These are phyloP conservation scores for Coptodon rendalli DNA, from an alignment of 2,113 vertebrate species.

Conservation along the genomic window DNA sequence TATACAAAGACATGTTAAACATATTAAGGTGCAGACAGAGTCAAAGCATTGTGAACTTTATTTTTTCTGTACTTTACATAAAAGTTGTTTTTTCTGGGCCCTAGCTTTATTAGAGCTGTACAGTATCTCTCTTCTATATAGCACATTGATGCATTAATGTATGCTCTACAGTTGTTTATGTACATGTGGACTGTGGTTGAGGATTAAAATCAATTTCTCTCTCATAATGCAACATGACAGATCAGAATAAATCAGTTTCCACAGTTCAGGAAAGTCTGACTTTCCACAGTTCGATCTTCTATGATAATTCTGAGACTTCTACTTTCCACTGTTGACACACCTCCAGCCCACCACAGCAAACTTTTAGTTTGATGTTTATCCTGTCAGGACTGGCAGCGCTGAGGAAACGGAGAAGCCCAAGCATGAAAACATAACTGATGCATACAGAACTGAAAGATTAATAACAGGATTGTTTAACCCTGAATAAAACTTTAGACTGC, in stretches of 20 bases:
- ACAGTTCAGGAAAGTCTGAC: background rate
- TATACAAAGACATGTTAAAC: background rate
- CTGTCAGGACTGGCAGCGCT: background rate
- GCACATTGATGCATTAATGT: background rate
- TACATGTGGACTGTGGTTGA: constrained; percentile 10
- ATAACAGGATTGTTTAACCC: background rate
- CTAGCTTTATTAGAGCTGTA: constrained; percentile 42
- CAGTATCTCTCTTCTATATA: background rate
- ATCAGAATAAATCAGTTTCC: background rate
- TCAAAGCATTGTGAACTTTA: background rate
- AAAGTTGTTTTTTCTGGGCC: background rate
- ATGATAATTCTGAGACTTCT: background rate
- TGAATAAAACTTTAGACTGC: background rate
- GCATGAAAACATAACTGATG: background rate
- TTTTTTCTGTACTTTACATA: background rate
- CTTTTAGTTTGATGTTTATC: background rate
- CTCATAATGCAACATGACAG: background rate
- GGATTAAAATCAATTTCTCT: background rate
- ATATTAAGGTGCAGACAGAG: background rate
- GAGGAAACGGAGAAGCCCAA: background rate
- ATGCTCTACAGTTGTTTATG: constrained; percentile 9
- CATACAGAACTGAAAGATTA: background rate
- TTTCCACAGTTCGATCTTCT: background rate
- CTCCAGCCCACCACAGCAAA: background rate
- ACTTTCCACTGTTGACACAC: background rate